Base-by-base conservation (phyloP, 2,888 invertebrate genomes). In the Polyploca ridens region DNA sequence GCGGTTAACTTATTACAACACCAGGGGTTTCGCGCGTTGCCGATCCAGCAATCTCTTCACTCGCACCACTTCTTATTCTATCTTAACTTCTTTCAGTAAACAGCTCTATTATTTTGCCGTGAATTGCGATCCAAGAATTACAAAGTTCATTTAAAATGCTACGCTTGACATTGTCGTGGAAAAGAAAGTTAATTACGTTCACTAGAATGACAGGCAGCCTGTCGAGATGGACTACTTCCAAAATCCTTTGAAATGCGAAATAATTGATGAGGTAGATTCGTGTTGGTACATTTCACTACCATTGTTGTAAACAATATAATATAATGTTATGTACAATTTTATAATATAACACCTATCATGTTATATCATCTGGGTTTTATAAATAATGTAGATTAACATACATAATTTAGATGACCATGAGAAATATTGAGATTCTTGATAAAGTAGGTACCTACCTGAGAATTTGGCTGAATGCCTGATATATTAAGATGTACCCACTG, bases 171-270 rank as follows among this genome's bases (percentile, higher is more conserved):
- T 82, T 81, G 73, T 73, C 71, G 79, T 80, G 75, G 80, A 86
- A 87, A 88, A 86, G 80, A 85, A 88, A 89, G 87, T 90, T 90
- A 89, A 90, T 91, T 90, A 84, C 79, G 78, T 86, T 85, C 76
- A 66, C 74, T 77, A 70, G 84, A 86, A 84, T 88, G 87, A 88
- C 88, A 88, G 84, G 73, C 73, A 73, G 67, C 70, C 78, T 80
- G 80, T 77, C 81, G 80, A 79, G 81, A 83, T 81, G 75, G 77
- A 77, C 76, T 80, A 74, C 81, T 84, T 84, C 81, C 77, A 80
- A 82, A 90, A 87, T 85, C 87, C 85, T 88, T 87, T 83, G 78
- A 85, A 41, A 83, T 83, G 77, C 73, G 68, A 73, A 86, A 89
- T 89, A 86, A 89, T 90, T 88, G 78, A 89, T 90, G 86, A 81